Base-by-base conservation (phyloP, 2,797 vertebrate species). In the Erithacus rubecula region DNA sequence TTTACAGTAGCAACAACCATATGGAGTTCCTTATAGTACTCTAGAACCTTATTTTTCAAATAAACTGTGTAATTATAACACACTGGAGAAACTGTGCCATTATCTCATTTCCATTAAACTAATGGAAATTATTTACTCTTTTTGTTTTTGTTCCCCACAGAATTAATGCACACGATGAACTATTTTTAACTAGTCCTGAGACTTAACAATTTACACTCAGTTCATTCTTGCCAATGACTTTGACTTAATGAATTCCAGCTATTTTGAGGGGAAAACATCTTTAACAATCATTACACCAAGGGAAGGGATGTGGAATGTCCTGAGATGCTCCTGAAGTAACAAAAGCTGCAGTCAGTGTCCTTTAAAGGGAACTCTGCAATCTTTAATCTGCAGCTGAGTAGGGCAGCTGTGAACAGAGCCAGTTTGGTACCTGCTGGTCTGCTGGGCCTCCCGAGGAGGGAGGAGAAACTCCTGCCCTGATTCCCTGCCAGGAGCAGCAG, bases 31-130 rank as follows among this genome's bases (percentile, higher is more conserved):
- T 83, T 32, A 69, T 7, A 75, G 39, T 43, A 74, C 34, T 60
- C 58, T 29, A 46, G 19, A 51, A 93, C 67, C 83, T 93, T 70
- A 53, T 65, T 96, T 46, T 91, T 76, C 85, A 88, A 87, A 88
- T 83, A 94, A 88, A 91, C 64, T 27, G 58, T 20, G 18, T 8
- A 65, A 86, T 94, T 90, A 86, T 83, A 88, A 88, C 59, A 58
- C 80, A 83, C 41, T n/a, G 62, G 65, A 93, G 58, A 90, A 95
- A 65, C 44, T 9, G 37, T 53, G 65, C 83, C 77, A 56, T 86
- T 94, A 86, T 83, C 72, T 92, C 83, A 62, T 91, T 95, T 59
- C 67, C 88, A 92, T 89, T 92, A 92, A 87, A 86, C 53, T 75
- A 92, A 93, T 68, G 75, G 71, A 89, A 91, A 87, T 74, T 64